A percentile compares a stretch with the other conserved stretches of the same genome.
phyloP scores from a whole-genome alignment of 2,113 vertebrate species.

The Caloenas nicobarica region DNA sequence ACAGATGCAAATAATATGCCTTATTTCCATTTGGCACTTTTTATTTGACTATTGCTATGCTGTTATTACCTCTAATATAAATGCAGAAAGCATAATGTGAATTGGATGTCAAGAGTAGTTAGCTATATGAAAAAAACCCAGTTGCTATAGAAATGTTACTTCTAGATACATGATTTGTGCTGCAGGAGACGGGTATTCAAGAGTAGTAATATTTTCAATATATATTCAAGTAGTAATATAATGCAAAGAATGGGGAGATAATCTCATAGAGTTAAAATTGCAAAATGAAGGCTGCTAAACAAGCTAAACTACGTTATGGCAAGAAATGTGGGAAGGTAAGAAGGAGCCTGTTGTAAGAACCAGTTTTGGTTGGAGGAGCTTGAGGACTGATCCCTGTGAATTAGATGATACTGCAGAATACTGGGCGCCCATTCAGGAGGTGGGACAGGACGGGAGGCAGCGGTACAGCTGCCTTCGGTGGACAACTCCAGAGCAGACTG shows the following conservation, averaged over 20 bases:
- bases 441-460: not conserved
- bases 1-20: not conserved
- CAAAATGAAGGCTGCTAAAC: not conserved
- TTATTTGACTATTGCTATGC: not conserved
- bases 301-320: not conserved
- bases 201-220: not conserved
- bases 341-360: not conserved
- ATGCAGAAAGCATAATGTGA: not conserved
- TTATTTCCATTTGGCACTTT: not conserved
- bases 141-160: not conserved
- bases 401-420: not conserved
- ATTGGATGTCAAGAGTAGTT: not conserved
- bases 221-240: not conserved
- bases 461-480: not conserved
- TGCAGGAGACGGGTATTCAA: not conserved
- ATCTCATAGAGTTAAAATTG: not conserved
- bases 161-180: not conserved
- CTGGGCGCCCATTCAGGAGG: not conserved
- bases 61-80: not conserved
- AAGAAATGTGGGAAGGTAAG: not conserved
- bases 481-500: not conserved
- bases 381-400: not conserved
- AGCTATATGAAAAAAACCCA: not conserved
- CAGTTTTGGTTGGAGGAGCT: not conserved
- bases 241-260: not conserved